A percentile compares a stretch with the other conserved stretches of the same genome.
Conservation (phyloP, 2,888 invertebrate genomes). For the Hetaerina titia region DNA sequence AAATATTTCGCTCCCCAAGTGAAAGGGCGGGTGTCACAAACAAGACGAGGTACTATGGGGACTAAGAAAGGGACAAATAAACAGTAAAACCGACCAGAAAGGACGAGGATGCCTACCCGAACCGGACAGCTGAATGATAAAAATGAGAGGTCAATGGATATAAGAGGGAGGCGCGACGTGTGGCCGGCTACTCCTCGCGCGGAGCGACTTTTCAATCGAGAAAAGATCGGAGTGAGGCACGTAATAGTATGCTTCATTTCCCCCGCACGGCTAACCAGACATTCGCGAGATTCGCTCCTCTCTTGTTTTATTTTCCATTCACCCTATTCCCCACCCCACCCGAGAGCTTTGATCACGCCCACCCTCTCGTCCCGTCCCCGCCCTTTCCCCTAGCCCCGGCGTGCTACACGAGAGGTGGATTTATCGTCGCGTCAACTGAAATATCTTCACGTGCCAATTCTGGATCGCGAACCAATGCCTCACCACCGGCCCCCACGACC, state of each 20-base stretch:
- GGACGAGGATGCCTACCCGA: no score
- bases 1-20: no score
- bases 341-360: no score
- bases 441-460: constrained; percentile 25
- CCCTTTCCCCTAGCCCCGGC: background rate
- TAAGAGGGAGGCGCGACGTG: no score
- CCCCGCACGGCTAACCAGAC: no score
- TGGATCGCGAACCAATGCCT: background rate
- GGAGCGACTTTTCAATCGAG: background rate
- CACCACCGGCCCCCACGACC: background rate
- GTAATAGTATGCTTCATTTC: background rate
- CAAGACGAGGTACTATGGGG: no score
- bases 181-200: background rate
- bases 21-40: no score
- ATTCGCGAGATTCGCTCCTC: background rate
- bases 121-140: no score
- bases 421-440: background rate
- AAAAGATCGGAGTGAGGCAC: background rate
- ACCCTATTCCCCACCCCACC: background rate
- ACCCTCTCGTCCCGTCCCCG: no score
- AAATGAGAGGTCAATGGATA: no score
- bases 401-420: background rate
- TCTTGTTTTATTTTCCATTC: background rate
- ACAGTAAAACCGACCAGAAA: no score
- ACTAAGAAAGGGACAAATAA: no score